phyloP scores from a whole-genome alignment of 2,797 vertebrate species.

The Hoplostethus mediterraneus region DNA sequence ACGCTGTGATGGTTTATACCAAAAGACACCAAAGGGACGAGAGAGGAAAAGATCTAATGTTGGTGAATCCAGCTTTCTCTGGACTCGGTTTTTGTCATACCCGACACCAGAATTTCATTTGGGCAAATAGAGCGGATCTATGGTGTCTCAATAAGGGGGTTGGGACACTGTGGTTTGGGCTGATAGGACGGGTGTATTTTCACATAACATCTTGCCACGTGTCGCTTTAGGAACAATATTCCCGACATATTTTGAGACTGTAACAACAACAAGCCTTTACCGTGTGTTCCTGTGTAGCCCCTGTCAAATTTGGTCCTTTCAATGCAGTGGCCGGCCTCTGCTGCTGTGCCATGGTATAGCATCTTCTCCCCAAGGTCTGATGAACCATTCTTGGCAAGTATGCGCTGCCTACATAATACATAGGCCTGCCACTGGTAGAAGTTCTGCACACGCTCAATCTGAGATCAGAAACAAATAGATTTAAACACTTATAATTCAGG shows the following conservation, averaged over 20 bases:
- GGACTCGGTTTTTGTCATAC: too few species aligned
- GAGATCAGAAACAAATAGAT: background rate
- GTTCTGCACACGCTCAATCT: constrained; percentile 82
- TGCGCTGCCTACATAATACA: constrained; percentile 36
- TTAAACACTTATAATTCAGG: too few species aligned
- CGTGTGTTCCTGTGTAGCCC: constrained; percentile 46
- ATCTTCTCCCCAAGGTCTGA: constrained; percentile 54
- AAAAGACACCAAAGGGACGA: too few species aligned
- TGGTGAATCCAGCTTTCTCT: too few species aligned
- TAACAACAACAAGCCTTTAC: constrained; percentile 20
- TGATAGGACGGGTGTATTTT: too few species aligned
- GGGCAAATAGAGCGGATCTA: too few species aligned
- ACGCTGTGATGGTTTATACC: too few species aligned
- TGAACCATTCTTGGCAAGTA: constrained; percentile 65
- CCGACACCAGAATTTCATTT: too few species aligned
- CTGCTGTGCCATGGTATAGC: constrained; percentile 75
- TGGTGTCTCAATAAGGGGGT: too few species aligned
- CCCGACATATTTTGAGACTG: background rate
- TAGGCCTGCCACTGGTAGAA: constrained; percentile 62
- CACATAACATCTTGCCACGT: background rate
- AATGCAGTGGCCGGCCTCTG: constrained; percentile 52
- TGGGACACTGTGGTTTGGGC: too few species aligned
- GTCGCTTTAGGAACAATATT: background rate
- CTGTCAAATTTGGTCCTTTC: constrained; percentile 74
- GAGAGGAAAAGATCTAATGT: too few species aligned